Evolutionary conservation across 2,797 vertebrate genomes (phyloP).

Genomic region (Chiloscyllium punctatum): DNA sequence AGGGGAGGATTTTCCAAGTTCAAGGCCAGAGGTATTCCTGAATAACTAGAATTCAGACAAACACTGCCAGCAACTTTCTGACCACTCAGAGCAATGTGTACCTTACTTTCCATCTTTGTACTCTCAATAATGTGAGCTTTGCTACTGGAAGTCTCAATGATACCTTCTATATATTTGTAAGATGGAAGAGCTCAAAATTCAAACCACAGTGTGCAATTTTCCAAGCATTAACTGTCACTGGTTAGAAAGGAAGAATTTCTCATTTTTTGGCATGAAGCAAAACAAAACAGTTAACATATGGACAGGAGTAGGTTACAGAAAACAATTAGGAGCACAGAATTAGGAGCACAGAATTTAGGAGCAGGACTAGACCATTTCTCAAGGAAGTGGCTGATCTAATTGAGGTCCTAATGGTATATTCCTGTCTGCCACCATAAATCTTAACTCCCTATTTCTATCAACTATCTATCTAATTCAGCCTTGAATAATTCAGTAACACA

Average conservation of each 20-base stretch:
- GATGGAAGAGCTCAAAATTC: neutral
- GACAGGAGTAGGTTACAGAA: neutral
- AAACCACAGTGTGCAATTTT: neutral
- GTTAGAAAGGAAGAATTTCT: neutral
- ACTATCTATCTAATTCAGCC: too few species aligned
- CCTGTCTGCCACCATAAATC: too few species aligned
- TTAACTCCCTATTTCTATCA: too few species aligned
- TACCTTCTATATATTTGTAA: neutral
- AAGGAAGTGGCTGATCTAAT: too few species aligned
- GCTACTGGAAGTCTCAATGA: neutral
- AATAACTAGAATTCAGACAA: neutral
- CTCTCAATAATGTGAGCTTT: neutral
- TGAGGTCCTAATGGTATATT: too few species aligned
- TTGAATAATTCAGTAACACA: too few species aligned
- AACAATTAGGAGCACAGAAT: neutral
- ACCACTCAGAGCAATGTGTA: neutral
- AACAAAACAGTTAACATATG: neutral
- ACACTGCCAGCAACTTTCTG: neutral
- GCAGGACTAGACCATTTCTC: too few species aligned
- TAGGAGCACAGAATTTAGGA: neutral
- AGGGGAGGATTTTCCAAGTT: neutral
- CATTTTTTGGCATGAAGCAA: neutral
- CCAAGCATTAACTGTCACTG: neutral
- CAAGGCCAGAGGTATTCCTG: neutral
- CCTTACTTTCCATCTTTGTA: neutral